phyloP scores from a whole-genome alignment of 2,113 vertebrate species.

The Anas platyrhynchos region DNA sequence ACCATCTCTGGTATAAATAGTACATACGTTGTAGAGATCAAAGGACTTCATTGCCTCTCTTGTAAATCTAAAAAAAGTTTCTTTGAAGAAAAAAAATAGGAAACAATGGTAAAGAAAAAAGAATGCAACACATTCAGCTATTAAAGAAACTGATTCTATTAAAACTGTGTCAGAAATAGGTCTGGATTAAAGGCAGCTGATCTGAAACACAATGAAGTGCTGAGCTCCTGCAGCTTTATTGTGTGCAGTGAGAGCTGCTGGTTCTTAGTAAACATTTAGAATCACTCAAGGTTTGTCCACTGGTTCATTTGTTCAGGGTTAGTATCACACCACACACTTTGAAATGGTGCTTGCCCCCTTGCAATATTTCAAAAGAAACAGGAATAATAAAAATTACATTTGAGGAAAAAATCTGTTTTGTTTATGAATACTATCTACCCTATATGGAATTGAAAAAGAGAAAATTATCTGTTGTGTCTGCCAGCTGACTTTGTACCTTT shows the following conservation, averaged over 20 bases:
- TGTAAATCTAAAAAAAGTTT: constrained; percentile 30
- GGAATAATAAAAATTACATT: not conserved
- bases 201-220: not conserved
- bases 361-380: not conserved
- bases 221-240: not conserved
- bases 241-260: not conserved
- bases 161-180: constrained; percentile 40
- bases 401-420: not conserved
- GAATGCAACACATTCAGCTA: not conserved
- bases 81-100: constrained; percentile 62
- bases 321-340: not conserved
- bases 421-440: not conserved
- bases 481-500: not conserved
- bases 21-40: constrained; percentile 67
- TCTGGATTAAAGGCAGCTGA: constrained; percentile 20
- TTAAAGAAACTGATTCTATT: constrained; percentile 20
- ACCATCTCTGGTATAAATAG: constrained; percentile 39
- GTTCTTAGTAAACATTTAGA: not conserved
- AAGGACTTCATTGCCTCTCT: constrained; percentile 53
- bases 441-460: not conserved
- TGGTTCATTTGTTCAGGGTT: not conserved
- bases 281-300: not conserved
- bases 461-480: not conserved
- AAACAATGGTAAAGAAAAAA: constrained; percentile 15
- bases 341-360: not conserved